Base-by-base conservation (phyloP, 2,888 invertebrate species). In the Dascillus cervinus region DNA sequence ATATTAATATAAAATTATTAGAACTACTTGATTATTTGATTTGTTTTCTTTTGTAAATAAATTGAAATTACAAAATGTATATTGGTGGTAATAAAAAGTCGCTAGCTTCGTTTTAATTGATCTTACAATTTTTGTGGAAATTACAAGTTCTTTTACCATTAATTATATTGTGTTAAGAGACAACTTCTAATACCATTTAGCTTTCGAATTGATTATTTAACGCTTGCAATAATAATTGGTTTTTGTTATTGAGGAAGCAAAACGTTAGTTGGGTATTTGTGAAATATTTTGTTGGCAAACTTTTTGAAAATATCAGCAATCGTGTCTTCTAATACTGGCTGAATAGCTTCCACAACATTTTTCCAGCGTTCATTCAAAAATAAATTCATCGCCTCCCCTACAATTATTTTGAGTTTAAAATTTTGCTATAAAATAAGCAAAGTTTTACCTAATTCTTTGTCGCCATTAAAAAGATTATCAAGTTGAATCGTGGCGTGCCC, bases 321-420 rank as follows among this genome's bases (percentile, higher is more conserved):
- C 1, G 72, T 71, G 31, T 75, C 74, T 53, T 83, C 81, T 52
- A 87, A 63, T 0, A 80, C 72, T 1, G 76, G 77, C 48, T 80
- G 79, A 3, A 87, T 69, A 50, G 86, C 84, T 13, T 73, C 74
- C 0, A 78, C 71, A 1, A 87, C 68, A 14, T 70, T 71, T 47
- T 74, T 71, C 85, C 85, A 86, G 55, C 86, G 84, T 25, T 84
- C 80, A 52, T 85, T 86, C 11, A 87, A 58, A 55, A 85, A 84
- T 14, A 72, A 60, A 56, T 86, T 86, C 79, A 85, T 79, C 2
- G 79, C 72, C 11, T 75, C 69, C 13, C 82, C 82, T 71, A 54
- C 4, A 62, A 56, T n/a, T n/a, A 36, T 29, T 39, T 28, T 20
- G n/a, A 24, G 25, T 22, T 26, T 33, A 34, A 17, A 30, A 3